These are phyloP conservation scores for Spilarctia lutea DNA, from an alignment of 2,888 invertebrate genomes.

Conservation along the genomic window DNA sequence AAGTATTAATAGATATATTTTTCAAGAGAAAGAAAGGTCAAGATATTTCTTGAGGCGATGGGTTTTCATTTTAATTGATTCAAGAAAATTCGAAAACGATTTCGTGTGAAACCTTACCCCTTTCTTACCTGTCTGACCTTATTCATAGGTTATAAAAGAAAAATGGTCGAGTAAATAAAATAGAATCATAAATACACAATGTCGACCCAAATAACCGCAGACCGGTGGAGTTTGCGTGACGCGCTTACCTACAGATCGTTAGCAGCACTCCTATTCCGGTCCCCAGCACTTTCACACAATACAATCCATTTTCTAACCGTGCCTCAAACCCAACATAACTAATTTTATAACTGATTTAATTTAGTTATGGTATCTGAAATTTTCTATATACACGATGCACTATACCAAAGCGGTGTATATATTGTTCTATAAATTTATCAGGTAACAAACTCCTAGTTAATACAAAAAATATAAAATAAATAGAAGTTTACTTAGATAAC, in stretches of 20 bases:
- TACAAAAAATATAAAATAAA: slow-evolving; percentile 47
- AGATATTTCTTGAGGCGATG: too few relatives aligned
- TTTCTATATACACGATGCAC: not conserved
- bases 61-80: not conserved
- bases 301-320: slow-evolving; percentile 42
- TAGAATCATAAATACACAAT: slow-evolving; percentile 35
- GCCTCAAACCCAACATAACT: slow-evolving; percentile 32
- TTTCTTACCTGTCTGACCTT: slow-evolving; percentile 24
- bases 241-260: slow-evolving; percentile 31
- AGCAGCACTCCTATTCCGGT: slow-evolving; percentile 47
- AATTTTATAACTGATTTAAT: slow-evolving; percentile 24
- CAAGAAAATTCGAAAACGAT: not conserved
- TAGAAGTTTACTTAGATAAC: slow-evolving; percentile 48
- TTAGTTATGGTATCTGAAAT: not conserved
- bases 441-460: slow-evolving; percentile 51
- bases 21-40: not conserved
- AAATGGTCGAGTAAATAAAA: slow-evolving; percentile 37
- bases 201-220: slow-evolving; percentile 45
- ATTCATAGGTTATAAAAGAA: slow-evolving; percentile 23
- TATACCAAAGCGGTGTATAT: not conserved
- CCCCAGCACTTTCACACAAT: slow-evolving; percentile 34
- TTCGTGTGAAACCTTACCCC: slow-evolving; percentile 2
- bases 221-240: slow-evolving; percentile 42
- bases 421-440: slow-evolving; percentile 32
- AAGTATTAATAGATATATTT: not conserved